Percentiles rank a stretch among this genome's conserved stretches.
Conservation (phyloP, 2,888 invertebrate species). For the Frankliniella intonsa region DNA sequence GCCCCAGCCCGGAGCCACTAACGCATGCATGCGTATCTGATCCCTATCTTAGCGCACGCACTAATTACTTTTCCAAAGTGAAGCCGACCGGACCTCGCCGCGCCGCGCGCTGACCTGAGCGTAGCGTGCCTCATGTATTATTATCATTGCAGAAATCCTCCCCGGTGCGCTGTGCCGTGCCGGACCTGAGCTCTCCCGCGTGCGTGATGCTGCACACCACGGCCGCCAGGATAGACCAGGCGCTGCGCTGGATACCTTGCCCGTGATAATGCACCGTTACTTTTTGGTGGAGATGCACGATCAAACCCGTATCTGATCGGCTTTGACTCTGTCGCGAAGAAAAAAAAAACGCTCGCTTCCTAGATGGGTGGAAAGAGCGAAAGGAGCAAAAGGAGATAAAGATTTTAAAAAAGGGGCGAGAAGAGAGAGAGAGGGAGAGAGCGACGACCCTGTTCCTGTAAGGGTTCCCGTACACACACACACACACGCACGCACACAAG, state of each 20-base stretch:
- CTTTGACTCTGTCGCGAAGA: background rate
- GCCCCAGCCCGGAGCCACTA: background rate
- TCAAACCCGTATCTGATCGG: too few species aligned
- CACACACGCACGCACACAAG: background rate
- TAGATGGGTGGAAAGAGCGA: too few species aligned
- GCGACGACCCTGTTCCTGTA: too few species aligned
- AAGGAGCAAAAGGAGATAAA: background rate
- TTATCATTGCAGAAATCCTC: too few species aligned
- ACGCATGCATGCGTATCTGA: background rate
- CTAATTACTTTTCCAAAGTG: slow-evolving; percentile 12
- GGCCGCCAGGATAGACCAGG: background rate
- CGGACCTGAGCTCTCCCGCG: too few species aligned
- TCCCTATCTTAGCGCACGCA: slow-evolving; percentile 24
- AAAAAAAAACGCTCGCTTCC: background rate
- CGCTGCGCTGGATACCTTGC: background rate
- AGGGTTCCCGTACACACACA: background rate
- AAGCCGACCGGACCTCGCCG: background rate
- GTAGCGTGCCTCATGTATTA: too few species aligned
- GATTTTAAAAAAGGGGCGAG: background rate
- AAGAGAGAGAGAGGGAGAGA: too few species aligned
- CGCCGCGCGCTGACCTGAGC: too few species aligned
- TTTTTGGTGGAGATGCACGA: too few species aligned
- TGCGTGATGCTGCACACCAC: background rate
- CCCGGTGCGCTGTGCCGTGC: too few species aligned
- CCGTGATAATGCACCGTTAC: too few species aligned